phyloP scores from a whole-genome alignment of 1,140 invertebrate genomes.

The Hyles vespertilio region DNA sequence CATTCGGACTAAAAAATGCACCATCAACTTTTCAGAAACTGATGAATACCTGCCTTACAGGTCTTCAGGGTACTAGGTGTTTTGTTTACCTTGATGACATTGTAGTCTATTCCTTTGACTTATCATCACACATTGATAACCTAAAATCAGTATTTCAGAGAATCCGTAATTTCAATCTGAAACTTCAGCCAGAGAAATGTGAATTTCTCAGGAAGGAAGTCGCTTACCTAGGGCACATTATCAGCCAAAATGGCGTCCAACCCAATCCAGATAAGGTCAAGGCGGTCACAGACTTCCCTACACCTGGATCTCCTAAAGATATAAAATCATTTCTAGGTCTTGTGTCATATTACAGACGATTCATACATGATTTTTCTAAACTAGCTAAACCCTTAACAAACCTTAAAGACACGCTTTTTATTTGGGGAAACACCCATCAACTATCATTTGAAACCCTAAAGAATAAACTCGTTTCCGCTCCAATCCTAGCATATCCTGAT shows the following conservation, averaged over 20 bases:
- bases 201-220: too few relatives aligned
- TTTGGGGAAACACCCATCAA: slow-evolving; percentile 5
- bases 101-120: slow-evolving; percentile 4
- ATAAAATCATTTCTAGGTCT: slow-evolving; percentile 48
- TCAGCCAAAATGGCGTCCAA: slow-evolving; percentile 28
- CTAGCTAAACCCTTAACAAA: slow-evolving; percentile 32
- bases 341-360: slow-evolving; percentile 43
- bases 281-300: slow-evolving; percentile 31
- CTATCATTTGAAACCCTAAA: slow-evolving; percentile 12
- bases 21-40: slow-evolving; percentile 6
- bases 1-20: not conserved
- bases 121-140: too few relatives aligned
- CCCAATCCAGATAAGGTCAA: slow-evolving; percentile 37
- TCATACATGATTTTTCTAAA: slow-evolving; percentile 38
- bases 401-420: slow-evolving; percentile 7
- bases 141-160: too few relatives aligned
- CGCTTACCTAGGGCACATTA: too few relatives aligned
- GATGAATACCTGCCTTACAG: slow-evolving; percentile 6
- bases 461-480: slow-evolving; percentile 8
- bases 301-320: slow-evolving; percentile 29
- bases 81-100: slow-evolving; percentile 8
- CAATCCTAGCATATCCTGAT: too few relatives aligned
- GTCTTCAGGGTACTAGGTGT: slow-evolving; percentile 1
- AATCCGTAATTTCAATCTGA: too few relatives aligned
- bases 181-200: too few relatives aligned